phyloP scores from a whole-genome alignment of 2,888 invertebrate genomes.

The Phorcus lineatus region DNA sequence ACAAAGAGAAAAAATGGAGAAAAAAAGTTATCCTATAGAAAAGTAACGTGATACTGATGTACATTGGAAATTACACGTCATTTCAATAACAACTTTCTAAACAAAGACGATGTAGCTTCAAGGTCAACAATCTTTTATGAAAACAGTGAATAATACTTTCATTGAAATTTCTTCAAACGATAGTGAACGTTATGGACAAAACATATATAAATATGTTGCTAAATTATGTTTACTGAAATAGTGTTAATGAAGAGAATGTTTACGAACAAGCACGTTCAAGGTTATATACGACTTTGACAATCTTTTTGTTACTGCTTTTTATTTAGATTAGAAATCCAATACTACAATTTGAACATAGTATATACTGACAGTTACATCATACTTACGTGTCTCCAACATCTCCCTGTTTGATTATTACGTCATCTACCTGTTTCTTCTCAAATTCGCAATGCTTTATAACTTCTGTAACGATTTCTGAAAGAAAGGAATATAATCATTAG shows the following conservation, averaged over 20 bases:
- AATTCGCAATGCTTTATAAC: constrained; percentile 70
- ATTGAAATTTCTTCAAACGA: neutral
- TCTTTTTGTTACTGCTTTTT: no score
- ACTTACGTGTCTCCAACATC: constrained; percentile 73
- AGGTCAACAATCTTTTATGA: no score
- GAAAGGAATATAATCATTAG: neutral
- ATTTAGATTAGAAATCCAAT: no score
- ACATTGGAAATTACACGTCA: no score
- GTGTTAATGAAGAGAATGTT: neutral
- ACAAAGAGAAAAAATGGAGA: no score
- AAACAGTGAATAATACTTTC: no score
- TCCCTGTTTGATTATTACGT: constrained; percentile 72
- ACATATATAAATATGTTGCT: neutral
- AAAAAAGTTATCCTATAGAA: no score
- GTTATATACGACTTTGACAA: no score
- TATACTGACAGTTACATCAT: neutral
- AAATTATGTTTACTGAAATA: neutral
- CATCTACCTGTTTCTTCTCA: constrained; percentile 64
- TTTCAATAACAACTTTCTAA: no score
- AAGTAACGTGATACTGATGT: no score
- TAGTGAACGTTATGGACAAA: neutral
- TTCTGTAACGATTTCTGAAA: constrained; percentile 71
- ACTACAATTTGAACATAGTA: neutral
- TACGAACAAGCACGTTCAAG: neutral
- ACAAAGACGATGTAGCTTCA: no score